phyloP scores from a whole-genome alignment of 1,140 invertebrate genomes.

The Aphis craccivora region DNA sequence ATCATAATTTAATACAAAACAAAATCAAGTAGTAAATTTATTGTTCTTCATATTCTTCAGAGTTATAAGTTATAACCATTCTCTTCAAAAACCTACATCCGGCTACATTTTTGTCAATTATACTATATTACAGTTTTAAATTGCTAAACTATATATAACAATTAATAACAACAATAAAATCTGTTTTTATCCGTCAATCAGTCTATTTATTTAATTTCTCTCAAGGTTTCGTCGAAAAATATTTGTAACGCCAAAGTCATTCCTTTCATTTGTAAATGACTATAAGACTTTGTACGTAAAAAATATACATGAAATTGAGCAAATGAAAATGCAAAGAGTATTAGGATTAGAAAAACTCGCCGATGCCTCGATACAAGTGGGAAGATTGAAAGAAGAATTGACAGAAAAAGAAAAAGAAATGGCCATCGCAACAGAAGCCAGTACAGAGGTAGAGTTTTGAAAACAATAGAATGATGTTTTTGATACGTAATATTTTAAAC shows the following conservation, averaged over 20 bases:
- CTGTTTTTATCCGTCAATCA: not conserved
- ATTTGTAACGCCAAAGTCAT: constrained; percentile 98
- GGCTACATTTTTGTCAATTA: not conserved
- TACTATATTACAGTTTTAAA: not conserved
- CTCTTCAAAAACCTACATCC: not conserved
- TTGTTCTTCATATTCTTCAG: not conserved
- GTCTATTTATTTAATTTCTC: constrained; percentile 22
- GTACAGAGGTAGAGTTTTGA: constrained; percentile 71
- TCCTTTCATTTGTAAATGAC: constrained; percentile 92
- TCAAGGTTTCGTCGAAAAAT: constrained; percentile 85
- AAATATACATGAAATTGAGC: constrained; percentile 87
- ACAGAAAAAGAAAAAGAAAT: constrained; percentile 94
- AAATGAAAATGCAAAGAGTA: constrained; percentile 90
- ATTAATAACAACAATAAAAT: not conserved
- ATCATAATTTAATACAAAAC: not conserved
- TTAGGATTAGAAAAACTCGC: constrained; percentile 88
- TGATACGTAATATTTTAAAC: not conserved
- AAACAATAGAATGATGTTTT: not conserved
- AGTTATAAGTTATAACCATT: not conserved
- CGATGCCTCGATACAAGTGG: constrained; percentile 91
- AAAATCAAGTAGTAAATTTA: not conserved
- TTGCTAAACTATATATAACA: not conserved
- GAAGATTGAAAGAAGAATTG: constrained; percentile 87
- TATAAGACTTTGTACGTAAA: constrained; percentile 93
- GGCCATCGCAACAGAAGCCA: constrained; percentile 84